Evolutionary conservation across 2,888 invertebrate species (phyloP), one percentile per base, ranked within the genome.

Genomic region (Penaeus monodon): DNA sequence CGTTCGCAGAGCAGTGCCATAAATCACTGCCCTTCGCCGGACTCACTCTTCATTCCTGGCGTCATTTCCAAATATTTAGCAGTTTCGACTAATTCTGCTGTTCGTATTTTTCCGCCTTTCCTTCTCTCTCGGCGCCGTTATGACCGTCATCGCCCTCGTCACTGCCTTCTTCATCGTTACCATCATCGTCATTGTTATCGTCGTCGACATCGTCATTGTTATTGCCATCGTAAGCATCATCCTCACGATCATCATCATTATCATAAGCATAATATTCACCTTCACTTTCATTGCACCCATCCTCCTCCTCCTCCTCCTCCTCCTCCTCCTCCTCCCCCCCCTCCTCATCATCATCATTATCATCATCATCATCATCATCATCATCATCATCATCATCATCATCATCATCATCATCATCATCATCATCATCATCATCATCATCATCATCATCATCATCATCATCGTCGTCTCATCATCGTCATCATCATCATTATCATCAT

Each of bases 341-440:
- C 2, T 24, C 49, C 8, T n/a, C 49, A 63, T 12, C 78, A 78
- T 27, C 78, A 12, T 49, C 27, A 65, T n/a, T 20, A 17, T 66
- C 10, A 80, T n/a, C n/a, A 1, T 33, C 38, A 12, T 57, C 33
- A 22, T 44, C 27, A 80, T 38, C 33, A 80, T 33, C 29, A 33
- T 20, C 57, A 68, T 38, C 63, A 81, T 33, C 29, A 22, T 63
- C 63, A 66, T 38, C 24, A 68, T 66, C 22, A 24, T 66, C n/a
- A 81, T 38, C 22, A 29, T 66, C 29, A 66, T 29, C 24, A 66
- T 24, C 24, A 65, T 20, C 49, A 33, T 38, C 24, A 81, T 49
- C n/a, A 81, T 49, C 65, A 81, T 49, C 33, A 49, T 49, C 49
- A 81, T 38, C 27, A 81, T 49, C 10, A n/a, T 49, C 44, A 49